Evolutionary conservation across 2,888 invertebrate genomes (phyloP), one percentile per base, ranked within the genome.

Genomic region (Heterodera filipjevi): DNA sequence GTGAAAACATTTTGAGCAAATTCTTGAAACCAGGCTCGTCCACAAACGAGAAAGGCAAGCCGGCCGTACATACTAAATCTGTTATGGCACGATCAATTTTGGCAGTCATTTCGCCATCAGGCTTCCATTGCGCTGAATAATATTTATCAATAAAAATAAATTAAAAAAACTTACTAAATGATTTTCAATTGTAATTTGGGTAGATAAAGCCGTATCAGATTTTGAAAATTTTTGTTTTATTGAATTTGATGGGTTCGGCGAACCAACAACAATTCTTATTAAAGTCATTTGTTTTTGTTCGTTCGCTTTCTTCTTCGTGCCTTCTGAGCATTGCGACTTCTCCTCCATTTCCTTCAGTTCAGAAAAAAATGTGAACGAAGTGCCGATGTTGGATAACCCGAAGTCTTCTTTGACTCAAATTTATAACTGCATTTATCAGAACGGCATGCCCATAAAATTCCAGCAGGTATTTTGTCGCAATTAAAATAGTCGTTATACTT

Each of bases 21-120:
- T 71, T 71, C 27, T 16, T 71, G 5, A 71, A 2, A 3, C 71
- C 71, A 12, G 71, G 71, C 2, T 71, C 71, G 10, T 71, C 71
- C 27, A 71, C 33, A 16, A 71, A 71, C 3, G 71, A 71, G 27
- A 71, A 16, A 33, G 71, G 71, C 27, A 71, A 16, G 1, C 30
- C 30, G 2, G 71, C 71, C 0, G 71, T 71, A 3, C 71, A 71
- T 12, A 71, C 27, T 30, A 71, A 32, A 32, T 0, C 14, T 3
- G 14, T 32, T 16, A 71, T 71, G 3, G 71, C 71, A 3, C 14
- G 10, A 32, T 71, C 71, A 27, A 70, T 22, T 27, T 70, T 70
- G 3, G n/a, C 3, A 8, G 22, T 70, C 22, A n/a, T n/a, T 3
- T n/a, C 71, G 12, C 32, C 71, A 16, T 71, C 33, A 8, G 27